Evolutionary conservation across 2,113 vertebrate species (phyloP).

Genomic region (Gallinago jamesoni): DNA sequence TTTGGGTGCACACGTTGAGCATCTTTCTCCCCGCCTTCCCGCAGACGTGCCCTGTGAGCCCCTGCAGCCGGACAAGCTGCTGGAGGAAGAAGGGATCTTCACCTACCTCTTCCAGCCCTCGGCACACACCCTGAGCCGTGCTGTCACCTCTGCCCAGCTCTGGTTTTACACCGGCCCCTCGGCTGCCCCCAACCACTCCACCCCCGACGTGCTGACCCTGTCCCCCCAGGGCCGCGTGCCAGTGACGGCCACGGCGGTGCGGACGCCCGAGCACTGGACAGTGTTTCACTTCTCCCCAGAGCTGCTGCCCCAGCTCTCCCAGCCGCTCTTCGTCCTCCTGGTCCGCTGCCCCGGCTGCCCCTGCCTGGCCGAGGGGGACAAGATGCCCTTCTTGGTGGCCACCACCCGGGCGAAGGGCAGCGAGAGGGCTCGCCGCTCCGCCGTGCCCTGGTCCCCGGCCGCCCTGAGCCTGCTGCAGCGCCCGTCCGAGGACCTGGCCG

Average conservation of each 20-base stretch:
- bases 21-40: background rate
- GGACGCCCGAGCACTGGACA: conserved; percentile 74
- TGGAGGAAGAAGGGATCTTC: conserved; percentile 70
- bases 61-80: conserved; percentile 9
- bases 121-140: conserved; percentile 57
- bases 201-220: conserved; percentile 49
- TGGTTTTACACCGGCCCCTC: conserved; percentile 83
- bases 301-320: conserved; percentile 57
- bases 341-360: conserved; percentile 81
- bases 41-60: conserved; percentile 50
- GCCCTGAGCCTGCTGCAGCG: conserved; percentile 82
- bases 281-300: conserved; percentile 69
- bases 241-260: background rate
- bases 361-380: conserved; percentile 72
- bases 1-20: rapidly evolving
- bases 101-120: conserved; percentile 88
- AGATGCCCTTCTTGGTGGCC: conserved; percentile 86
- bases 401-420: conserved; percentile 44
- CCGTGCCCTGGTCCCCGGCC: conserved; percentile 82
- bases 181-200: conserved; percentile 18
- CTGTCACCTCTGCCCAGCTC: conserved; percentile 83
- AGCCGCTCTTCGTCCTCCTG: conserved; percentile 77
- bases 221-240: conserved; percentile 26
- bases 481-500: conserved; percentile 67
- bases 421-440: conserved; percentile 68